Base-by-base conservation (phyloP, 1,140 invertebrate genomes). In the Idris sp. region DNA sequence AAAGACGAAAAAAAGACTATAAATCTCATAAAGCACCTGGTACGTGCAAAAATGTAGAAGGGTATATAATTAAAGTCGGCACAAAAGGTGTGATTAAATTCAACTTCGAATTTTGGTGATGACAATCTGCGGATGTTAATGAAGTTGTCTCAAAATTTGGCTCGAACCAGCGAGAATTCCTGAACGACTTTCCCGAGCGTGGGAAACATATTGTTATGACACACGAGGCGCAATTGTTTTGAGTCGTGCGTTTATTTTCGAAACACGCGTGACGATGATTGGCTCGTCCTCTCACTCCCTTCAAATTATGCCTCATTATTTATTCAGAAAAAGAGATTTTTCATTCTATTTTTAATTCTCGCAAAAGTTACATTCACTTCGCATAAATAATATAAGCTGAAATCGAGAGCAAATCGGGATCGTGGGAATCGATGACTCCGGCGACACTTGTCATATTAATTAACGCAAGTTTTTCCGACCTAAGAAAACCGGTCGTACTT, bases 141-240 rank as follows among this genome's bases (percentile, higher is more conserved):
- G 28, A 36, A 54, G 38, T n/a, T n/a, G n/a, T n/a, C n/a, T n/a
- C n/a, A n/a, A n/a, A n/a, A 36, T 49, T 48, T 15, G 26, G 15
- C 30, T 31, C n/a, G 3, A 2, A 16, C 8, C 36, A 25, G 26
- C 9, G 13, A 22, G 25, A 48, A 22, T 26, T 43, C 26, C 35
- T 30, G 18, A n/a, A n/a, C 44, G 31, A 31, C 19, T 68, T 58
- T 59, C 53, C 64, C 69, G 68, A 79, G 65, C 79, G 79, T 80
- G 79, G 73, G 79, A 80, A 80, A 78, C 62, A n/a, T n/a, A n/a
- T 44, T 35, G 36, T 69, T 35, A 41, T 69, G 36, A 74, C 56
- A 56, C 56, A 9, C 65, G 14, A 30, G 22, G 14, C 22, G 46
- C n/a, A n/a, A 61, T 54, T 61, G 46, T 71, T 46, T 61, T 35